phyloP scores from a whole-genome alignment of 1,140 invertebrate genomes.

The Maconellicoccus hirsutus region DNA sequence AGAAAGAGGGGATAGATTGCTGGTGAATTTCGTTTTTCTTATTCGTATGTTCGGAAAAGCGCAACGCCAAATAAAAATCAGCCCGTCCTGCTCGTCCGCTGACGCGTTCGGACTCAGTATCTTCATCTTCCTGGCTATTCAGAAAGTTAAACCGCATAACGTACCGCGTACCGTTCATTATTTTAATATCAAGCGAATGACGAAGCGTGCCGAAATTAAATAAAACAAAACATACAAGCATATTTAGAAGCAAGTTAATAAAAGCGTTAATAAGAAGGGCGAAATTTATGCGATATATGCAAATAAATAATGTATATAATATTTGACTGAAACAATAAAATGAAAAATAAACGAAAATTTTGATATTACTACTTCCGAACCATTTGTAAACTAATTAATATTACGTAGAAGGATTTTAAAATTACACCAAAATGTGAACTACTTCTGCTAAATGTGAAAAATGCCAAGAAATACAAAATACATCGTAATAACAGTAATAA shows the following conservation, averaged over 20 bases:
- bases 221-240: conserved; percentile 9
- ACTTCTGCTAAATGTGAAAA: no score
- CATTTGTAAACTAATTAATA: no score
- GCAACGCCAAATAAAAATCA: conserved; percentile 12
- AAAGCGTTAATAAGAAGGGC: neutral
- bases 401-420: no score
- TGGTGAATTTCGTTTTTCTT: conserved; percentile 6
- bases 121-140: conserved; percentile 13
- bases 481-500: no score
- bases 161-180: neutral
- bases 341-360: no score
- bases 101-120: neutral
- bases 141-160: conserved; percentile 16
- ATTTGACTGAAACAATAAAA: no score
- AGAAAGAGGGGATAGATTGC: conserved; percentile 19
- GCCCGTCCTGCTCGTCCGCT: neutral
- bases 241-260: neutral
- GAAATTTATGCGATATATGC: neutral
- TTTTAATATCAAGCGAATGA: neutral
- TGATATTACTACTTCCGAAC: no score
- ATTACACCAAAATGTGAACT: no score
- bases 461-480: no score
- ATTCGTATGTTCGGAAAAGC: conserved; percentile 12
- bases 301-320: neutral
- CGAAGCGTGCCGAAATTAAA: neutral